Conservation (phyloP, 2,888 invertebrate genomes). For the Eremobia ochroleuca region DNA sequence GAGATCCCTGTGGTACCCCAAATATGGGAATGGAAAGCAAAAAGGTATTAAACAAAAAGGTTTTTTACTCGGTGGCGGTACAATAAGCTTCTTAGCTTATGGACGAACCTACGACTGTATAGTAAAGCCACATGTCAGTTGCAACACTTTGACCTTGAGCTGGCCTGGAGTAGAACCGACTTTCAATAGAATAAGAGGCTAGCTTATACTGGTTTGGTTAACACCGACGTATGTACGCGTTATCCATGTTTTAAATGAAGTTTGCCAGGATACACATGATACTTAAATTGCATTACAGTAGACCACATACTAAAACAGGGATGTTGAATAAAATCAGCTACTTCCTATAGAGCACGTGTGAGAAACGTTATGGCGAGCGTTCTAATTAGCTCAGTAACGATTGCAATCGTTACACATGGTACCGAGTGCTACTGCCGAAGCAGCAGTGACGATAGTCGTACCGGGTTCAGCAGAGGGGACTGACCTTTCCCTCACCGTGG, state of each 20-base stretch:
- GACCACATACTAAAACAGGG: background rate
- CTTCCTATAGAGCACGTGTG: constrained; percentile 53
- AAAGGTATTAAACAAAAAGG: background rate
- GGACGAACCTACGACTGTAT: background rate
- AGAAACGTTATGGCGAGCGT: constrained; percentile 60
- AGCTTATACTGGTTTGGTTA: background rate
- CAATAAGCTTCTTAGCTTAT: background rate
- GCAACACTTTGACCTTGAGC: background rate
- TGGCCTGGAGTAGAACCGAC: background rate
- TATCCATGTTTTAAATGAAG: background rate
- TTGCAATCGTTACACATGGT: constrained; percentile 72
- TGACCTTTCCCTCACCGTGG: constrained; percentile 79
- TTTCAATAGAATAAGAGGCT: background rate
- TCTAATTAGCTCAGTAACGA: constrained; percentile 72
- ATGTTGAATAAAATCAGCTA: constrained; percentile 34
- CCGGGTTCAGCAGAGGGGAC: constrained; percentile 74
- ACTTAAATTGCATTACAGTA: constrained; percentile 12
- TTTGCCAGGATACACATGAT: background rate
- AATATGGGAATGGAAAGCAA: background rate
- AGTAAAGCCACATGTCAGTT: background rate
- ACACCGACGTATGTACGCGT: background rate
- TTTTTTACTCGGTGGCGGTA: background rate
- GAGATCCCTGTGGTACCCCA: background rate
- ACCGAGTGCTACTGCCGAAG: constrained; percentile 46
- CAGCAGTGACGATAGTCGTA: constrained; percentile 57